These are phyloP conservation scores for Rhinoraja longicauda DNA, from an alignment of 2,797 vertebrate genomes.

Conservation along the genomic window DNA sequence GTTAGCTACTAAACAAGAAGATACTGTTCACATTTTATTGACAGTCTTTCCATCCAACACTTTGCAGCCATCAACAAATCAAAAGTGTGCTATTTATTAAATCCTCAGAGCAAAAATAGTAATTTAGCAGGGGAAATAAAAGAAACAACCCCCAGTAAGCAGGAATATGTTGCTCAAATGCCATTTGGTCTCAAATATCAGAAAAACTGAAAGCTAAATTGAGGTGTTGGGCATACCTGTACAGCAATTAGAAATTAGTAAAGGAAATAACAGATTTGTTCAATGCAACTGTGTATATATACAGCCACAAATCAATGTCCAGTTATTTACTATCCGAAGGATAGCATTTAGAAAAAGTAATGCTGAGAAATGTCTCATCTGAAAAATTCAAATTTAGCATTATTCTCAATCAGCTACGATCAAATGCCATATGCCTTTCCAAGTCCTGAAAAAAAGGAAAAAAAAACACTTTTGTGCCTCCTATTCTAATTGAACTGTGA, in stretches of 20 bases:
- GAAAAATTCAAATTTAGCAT: neutral
- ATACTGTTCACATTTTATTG: neutral
- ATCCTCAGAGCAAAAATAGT: neutral
- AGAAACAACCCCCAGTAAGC: no score
- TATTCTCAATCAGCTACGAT: neutral
- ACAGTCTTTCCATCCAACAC: neutral
- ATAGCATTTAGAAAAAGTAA: neutral
- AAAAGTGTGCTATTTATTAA: neutral
- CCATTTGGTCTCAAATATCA: neutral
- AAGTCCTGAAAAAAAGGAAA: neutral
- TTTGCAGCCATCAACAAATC: neutral
- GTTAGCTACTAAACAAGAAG: neutral
- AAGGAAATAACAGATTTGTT: neutral
- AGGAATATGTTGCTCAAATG: neutral
- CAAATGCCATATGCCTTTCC: neutral
- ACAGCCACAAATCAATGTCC: neutral
- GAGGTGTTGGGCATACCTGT: neutral
- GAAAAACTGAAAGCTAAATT: no score
- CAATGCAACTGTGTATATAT: neutral
- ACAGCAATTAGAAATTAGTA: neutral
- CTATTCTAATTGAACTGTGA: conserved; percentile 46
- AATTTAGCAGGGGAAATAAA: neutral
- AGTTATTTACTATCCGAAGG: neutral
- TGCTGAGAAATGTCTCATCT: neutral
- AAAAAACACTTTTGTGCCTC: neutral